These are phyloP conservation scores for Cotesia typhae DNA, from an alignment of 1,140 invertebrate species.

Conservation along the genomic window DNA sequence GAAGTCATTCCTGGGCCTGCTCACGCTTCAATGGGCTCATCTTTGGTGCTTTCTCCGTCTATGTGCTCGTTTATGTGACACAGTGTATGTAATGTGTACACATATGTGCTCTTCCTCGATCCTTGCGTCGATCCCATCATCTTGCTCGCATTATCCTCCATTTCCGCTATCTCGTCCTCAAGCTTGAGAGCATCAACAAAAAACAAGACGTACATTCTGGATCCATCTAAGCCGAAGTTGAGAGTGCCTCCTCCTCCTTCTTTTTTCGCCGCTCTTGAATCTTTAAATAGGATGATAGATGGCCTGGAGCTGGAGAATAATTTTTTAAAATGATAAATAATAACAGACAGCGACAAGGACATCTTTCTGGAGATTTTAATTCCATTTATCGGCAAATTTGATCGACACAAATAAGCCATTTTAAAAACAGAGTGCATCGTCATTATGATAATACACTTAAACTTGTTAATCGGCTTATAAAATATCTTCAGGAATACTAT, in stretches of 20 bases:
- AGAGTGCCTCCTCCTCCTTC: too few relatives aligned
- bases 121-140: constrained; percentile 12
- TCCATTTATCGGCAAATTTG: not conserved
- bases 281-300: constrained; percentile 3
- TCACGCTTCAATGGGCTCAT: not conserved
- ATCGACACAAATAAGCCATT: constrained; percentile 2
- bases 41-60: not conserved
- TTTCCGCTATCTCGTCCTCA: constrained; percentile 21
- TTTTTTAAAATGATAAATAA: not conserved
- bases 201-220: constrained; percentile 1
- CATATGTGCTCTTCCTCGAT: constrained; percentile 8
- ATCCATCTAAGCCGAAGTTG: not conserved
- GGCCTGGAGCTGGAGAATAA: not conserved
- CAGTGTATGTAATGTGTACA: not conserved
- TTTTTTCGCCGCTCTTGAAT: too few relatives aligned
- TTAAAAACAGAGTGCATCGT: not conserved
- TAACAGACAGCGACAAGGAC: not conserved
- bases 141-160: constrained; percentile 23
- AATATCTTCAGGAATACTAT: not conserved
- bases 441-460: not conserved
- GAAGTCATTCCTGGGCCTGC: constrained; percentile 5
- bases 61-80: too few relatives aligned
- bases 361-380: not conserved
- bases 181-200: constrained; percentile 15
- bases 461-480: constrained; percentile 17